Evolutionary conservation across 2,888 invertebrate species (phyloP).

Genomic region (Steinernema carpocapsae): DNA sequence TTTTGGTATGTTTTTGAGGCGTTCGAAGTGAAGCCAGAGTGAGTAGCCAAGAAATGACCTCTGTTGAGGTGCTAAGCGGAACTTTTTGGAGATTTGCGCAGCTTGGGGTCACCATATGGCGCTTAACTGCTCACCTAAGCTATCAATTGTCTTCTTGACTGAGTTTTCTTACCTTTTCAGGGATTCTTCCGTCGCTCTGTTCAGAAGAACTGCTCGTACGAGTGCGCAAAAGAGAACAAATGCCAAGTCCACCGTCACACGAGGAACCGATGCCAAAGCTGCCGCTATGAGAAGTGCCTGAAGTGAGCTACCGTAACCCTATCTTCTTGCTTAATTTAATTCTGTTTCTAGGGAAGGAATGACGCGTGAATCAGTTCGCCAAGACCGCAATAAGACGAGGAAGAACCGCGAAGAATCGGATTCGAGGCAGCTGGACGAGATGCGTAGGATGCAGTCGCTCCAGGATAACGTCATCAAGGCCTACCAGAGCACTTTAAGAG

Average conservation of each 20-base stretch:
- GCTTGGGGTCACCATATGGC: too few species aligned
- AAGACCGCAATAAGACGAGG: constrained; percentile 44
- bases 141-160: not conserved
- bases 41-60: too few species aligned
- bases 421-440: constrained; percentile 16
- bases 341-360: constrained; percentile 36
- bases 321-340: too few species aligned
- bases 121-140: not conserved
- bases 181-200: constrained; percentile 64
- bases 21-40: too few species aligned
- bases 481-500: not conserved
- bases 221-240: constrained; percentile 50
- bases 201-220: constrained; percentile 49
- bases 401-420: constrained; percentile 28
- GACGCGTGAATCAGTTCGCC: constrained; percentile 48
- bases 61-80: too few species aligned
- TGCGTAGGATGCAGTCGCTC: constrained; percentile 4
- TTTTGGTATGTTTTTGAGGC: too few species aligned
- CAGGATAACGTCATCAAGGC: constrained; percentile 23
- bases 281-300: constrained; percentile 59
- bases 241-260: constrained; percentile 52
- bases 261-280: constrained; percentile 61
- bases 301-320: constrained; percentile 11
- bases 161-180: constrained; percentile 46
- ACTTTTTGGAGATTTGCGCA: too few species aligned